Evolutionary conservation across 2,888 invertebrate species (phyloP).

Genomic region (Blastobasis adustella): DNA sequence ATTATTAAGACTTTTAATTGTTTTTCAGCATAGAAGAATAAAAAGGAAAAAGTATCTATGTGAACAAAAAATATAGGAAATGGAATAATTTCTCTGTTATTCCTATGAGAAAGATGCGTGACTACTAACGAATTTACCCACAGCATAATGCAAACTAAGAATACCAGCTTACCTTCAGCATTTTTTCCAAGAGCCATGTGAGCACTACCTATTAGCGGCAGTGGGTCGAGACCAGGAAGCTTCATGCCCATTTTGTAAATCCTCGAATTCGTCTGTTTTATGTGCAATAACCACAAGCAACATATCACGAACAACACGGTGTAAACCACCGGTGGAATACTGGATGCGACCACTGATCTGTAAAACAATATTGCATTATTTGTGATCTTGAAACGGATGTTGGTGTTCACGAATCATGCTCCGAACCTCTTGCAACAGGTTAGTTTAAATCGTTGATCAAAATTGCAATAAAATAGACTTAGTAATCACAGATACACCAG

Average conservation of each 20-base stretch:
- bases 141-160: not conserved
- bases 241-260: conserved; percentile 77
- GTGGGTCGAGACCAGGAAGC: conserved; percentile 78
- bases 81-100: not conserved
- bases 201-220: conserved; percentile 84
- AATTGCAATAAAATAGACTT: too few relatives aligned
- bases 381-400: too few relatives aligned
- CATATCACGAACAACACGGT: too few relatives aligned
- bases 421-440: too few relatives aligned
- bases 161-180: conserved; percentile 69
- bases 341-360: too few relatives aligned
- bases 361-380: too few relatives aligned
- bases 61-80: not conserved
- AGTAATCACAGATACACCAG: too few relatives aligned
- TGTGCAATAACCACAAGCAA: conserved; percentile 40
- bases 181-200: conserved; percentile 76
- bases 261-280: conserved; percentile 65
- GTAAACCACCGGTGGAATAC: too few relatives aligned
- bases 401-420: too few relatives aligned
- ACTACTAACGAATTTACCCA: not conserved
- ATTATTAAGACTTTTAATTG: too few relatives aligned
- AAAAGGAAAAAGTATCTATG: not conserved
- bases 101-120: conserved; percentile 2
- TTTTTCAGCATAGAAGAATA: not conserved
- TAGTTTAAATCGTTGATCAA: too few relatives aligned